These are phyloP conservation scores for Harpalus rubripes DNA, from an alignment of 2,888 invertebrate genomes.

Conservation along the genomic window DNA sequence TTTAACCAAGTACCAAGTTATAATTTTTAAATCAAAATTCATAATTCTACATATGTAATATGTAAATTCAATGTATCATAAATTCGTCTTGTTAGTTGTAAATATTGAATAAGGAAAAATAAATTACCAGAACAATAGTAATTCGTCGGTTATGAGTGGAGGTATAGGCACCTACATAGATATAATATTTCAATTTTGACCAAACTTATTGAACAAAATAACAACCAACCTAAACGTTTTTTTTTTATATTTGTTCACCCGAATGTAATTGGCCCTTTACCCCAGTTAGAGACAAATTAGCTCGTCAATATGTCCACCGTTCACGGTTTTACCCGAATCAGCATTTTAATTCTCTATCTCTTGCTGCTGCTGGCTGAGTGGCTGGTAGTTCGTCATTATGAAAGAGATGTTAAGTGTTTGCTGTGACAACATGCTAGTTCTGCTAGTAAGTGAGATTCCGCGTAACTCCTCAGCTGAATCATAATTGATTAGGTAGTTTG, in stretches of 20 bases:
- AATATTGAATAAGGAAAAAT: no score
- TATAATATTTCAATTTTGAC: no score
- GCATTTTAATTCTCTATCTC: not conserved
- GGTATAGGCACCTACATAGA: no score
- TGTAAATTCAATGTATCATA: no score
- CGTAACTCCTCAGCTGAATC: slow-evolving; percentile 43
- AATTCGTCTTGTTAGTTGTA: no score
- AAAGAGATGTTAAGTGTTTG: slow-evolving; percentile 43
- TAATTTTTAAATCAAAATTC: no score
- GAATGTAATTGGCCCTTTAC: slow-evolving; percentile 59
- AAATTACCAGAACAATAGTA: no score
- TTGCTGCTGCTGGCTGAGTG: not conserved
- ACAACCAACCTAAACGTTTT: not conserved
- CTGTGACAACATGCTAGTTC: not conserved
- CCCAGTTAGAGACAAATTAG: slow-evolving; percentile 60
- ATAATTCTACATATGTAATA: no score
- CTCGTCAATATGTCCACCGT: slow-evolving; percentile 55
- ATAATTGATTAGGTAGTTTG: slow-evolving; percentile 54
- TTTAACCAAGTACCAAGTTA: no score
- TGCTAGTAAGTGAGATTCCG: slow-evolving; percentile 24
- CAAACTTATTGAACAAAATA: no score
- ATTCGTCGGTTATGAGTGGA: no score
- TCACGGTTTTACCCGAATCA: not conserved
- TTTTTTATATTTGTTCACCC: not conserved
- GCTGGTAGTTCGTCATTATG: not conserved